These are phyloP conservation scores for Colostygia pectinataria DNA, from an alignment of 2,888 invertebrate species.

Conservation along the genomic window DNA sequence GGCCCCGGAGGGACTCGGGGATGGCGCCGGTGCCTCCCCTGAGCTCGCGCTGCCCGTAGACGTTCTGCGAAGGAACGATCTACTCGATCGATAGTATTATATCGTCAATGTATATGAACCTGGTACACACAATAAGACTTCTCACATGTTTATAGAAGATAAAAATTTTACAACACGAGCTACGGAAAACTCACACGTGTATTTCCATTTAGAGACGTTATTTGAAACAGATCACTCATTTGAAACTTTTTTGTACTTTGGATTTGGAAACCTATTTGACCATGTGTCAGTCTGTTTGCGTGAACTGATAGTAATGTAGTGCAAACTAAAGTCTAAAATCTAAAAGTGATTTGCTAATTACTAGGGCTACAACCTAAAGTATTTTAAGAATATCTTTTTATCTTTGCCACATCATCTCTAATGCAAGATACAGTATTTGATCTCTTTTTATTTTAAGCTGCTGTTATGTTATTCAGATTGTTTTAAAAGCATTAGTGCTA, in stretches of 20 bases:
- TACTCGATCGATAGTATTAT: slow-evolving; percentile 76
- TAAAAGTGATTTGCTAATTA: slow-evolving; percentile 28
- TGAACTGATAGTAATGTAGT: slow-evolving; percentile 44
- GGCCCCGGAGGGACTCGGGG: slow-evolving; percentile 94
- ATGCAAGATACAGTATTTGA: too few species aligned
- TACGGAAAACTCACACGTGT: too few species aligned
- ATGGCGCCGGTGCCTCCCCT: slow-evolving; percentile 76
- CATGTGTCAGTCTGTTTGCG: slow-evolving; percentile 50
- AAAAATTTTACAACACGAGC: too few species aligned
- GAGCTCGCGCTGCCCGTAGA: slow-evolving; percentile 78
- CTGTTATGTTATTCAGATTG: too few species aligned
- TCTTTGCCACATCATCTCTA: too few species aligned
- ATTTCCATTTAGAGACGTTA: too few species aligned
- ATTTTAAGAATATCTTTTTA: not conserved
- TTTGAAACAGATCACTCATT: too few species aligned
- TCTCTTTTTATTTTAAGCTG: too few species aligned
- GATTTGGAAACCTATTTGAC: not conserved
- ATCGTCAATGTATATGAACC: slow-evolving; percentile 66
- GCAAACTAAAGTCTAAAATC: slow-evolving; percentile 47
- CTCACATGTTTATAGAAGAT: too few species aligned
- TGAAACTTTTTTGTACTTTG: not conserved
- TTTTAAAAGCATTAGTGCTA: too few species aligned
- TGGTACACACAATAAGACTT: slow-evolving; percentile 60
- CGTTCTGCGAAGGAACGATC: slow-evolving; percentile 81
- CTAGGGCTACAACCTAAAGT: not conserved